Evolutionary conservation across 2,888 invertebrate genomes (phyloP).

Genomic region (Dynastes grantii): DNA sequence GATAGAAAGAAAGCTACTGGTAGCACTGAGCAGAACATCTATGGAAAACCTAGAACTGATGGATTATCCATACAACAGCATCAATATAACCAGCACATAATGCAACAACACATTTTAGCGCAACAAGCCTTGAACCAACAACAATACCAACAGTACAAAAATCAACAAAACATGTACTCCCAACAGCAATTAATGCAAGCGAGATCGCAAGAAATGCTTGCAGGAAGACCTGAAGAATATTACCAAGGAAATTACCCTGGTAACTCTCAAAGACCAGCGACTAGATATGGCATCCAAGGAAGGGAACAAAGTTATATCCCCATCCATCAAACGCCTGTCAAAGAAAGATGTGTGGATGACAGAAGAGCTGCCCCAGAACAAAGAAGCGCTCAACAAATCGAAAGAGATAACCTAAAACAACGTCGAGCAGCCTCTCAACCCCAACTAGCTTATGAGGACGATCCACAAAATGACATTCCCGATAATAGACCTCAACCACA

Average conservation of each 20-base stretch:
- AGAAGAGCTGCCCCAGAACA: constrained; percentile 63
- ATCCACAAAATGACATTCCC: constrained; percentile 60
- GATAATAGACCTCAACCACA: constrained; percentile 65
- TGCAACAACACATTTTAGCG: constrained; percentile 72
- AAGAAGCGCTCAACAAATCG: constrained; percentile 77
- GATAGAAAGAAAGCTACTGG: constrained; percentile 71
- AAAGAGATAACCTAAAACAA: constrained; percentile 76
- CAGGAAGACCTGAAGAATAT: constrained; percentile 68
- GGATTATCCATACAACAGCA: constrained; percentile 64
- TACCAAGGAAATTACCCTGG: constrained; percentile 64
- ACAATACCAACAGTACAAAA: constrained; percentile 71
- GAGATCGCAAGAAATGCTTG: constrained; percentile 75
- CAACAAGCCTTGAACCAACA: constrained; percentile 65
- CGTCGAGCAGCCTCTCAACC: constrained; percentile 80
- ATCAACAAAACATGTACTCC: constrained; percentile 67
- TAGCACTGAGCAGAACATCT: constrained; percentile 73
- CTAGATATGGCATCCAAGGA: constrained; percentile 58
- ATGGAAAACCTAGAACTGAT: constrained; percentile 76
- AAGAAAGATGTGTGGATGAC: constrained; percentile 58
- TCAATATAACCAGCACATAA: constrained; percentile 68
- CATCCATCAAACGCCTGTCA: constrained; percentile 56
- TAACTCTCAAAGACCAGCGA: constrained; percentile 60
- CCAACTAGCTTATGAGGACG: constrained; percentile 75
- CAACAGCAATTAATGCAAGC: constrained; percentile 65
- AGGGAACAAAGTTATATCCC: constrained; percentile 63